These are phyloP conservation scores for Lucilia sericata DNA, from an alignment of 1,140 invertebrate genomes.

Conservation along the genomic window DNA sequence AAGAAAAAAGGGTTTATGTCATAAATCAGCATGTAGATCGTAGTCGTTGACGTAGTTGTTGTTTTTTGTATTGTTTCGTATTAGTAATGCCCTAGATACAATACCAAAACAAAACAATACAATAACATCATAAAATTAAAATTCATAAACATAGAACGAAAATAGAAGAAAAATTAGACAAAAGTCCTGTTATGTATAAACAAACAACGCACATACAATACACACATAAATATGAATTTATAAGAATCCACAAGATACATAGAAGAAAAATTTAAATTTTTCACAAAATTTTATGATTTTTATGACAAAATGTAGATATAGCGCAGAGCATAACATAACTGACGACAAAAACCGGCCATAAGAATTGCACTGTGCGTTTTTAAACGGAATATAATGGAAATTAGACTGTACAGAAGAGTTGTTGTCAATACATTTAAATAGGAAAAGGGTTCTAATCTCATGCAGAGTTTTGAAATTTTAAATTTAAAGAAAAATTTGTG, in stretches of 20 bases:
- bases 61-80: background rate
- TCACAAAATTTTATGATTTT: background rate
- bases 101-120: background rate
- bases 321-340: too few relatives aligned
- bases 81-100: background rate
- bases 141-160: background rate
- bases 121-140: constrained; percentile 14
- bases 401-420: background rate
- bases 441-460: constrained; percentile 5
- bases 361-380: background rate
- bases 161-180: background rate
- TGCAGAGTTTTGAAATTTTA: background rate
- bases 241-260: too few relatives aligned
- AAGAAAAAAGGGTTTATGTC: constrained; percentile 9
- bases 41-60: background rate
- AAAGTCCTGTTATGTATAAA: constrained; percentile 9
- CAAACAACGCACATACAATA: background rate
- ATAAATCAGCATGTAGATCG: background rate
- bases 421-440: background rate
- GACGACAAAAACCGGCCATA: background rate
- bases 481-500: background rate
- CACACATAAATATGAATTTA: background rate
- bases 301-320: background rate
- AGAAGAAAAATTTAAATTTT: background rate
- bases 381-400: background rate